Evolutionary conservation across 2,113 vertebrate species (phyloP).

Genomic region (Halichoerus grypus): DNA sequence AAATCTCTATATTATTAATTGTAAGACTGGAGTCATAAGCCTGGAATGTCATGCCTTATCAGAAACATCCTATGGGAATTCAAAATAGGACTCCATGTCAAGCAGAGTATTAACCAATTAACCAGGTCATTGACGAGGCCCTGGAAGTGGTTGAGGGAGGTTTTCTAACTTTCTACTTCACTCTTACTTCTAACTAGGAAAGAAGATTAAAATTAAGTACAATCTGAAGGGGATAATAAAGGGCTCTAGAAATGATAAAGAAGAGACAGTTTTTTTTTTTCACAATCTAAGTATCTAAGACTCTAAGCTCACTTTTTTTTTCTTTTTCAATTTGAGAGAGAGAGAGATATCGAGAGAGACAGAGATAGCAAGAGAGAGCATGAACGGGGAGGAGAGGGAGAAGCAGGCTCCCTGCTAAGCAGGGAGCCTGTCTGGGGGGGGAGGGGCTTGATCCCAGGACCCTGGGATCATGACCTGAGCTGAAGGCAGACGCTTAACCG

Average conservation of each 20-base stretch:
- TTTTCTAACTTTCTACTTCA: not conserved
- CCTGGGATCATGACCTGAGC: not conserved
- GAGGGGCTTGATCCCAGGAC: not conserved
- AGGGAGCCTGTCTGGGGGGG: not conserved
- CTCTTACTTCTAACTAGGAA: slow-evolving; percentile 14
- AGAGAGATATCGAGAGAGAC: not conserved
- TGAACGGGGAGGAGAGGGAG: not conserved
- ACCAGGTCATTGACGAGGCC: not conserved
- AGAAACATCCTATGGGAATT: not conserved
- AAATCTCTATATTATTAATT: not conserved
- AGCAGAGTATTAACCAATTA: not conserved
- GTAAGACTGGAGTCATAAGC: not conserved
- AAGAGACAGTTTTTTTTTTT: not conserved
- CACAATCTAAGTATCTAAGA: not conserved
- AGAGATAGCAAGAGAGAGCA: not conserved
- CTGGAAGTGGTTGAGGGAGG: not conserved
- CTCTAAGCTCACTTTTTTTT: slow-evolving; percentile 31
- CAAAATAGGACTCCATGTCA: not conserved
- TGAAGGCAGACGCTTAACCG: not conserved
- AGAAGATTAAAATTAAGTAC: slow-evolving; percentile 16
- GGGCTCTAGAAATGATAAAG: not conserved
- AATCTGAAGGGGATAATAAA: not conserved
- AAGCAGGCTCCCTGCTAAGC: not conserved
- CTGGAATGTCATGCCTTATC: not conserved
- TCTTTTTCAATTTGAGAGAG: not conserved